These are phyloP conservation scores for Nilaparvata lugens DNA, from an alignment of 1,140 invertebrate genomes.

Conservation along the genomic window DNA sequence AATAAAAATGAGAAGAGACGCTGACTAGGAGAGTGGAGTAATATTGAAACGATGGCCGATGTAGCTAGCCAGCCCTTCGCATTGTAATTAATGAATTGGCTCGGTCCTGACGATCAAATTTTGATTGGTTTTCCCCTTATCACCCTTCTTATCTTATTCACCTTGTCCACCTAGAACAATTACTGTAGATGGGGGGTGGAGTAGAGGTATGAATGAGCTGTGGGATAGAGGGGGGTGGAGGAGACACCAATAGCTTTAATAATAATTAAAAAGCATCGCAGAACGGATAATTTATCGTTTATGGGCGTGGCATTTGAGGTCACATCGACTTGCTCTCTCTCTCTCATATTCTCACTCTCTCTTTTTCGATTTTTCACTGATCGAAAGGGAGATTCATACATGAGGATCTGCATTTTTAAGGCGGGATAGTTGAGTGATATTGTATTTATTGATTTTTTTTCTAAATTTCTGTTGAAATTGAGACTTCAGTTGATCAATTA, in stretches of 20 bases:
- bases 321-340: neutral
- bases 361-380: too few relatives aligned
- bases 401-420: too few relatives aligned
- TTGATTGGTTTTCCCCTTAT: neutral
- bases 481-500: too few relatives aligned
- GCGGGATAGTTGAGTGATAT: too few relatives aligned
- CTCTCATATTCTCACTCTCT: too few relatives aligned
- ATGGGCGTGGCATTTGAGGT: neutral
- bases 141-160: neutral
- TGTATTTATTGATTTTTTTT: too few relatives aligned
- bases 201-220: neutral
- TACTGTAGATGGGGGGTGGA: neutral
- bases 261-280: slow-evolving; percentile 5
- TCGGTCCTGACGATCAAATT: neutral
- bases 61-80: neutral
- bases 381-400: too few relatives aligned
- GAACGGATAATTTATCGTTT: slow-evolving; percentile 1
- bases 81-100: slow-evolving; percentile 1
- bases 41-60: too few relatives aligned
- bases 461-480: too few relatives aligned
- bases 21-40: too few relatives aligned
- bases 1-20: too few relatives aligned
- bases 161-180: neutral
- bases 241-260: neutral
- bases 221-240: neutral